Evolutionary conservation across 1,140 invertebrate genomes (phyloP).

Genomic region (Drosophila neocordata): DNA sequence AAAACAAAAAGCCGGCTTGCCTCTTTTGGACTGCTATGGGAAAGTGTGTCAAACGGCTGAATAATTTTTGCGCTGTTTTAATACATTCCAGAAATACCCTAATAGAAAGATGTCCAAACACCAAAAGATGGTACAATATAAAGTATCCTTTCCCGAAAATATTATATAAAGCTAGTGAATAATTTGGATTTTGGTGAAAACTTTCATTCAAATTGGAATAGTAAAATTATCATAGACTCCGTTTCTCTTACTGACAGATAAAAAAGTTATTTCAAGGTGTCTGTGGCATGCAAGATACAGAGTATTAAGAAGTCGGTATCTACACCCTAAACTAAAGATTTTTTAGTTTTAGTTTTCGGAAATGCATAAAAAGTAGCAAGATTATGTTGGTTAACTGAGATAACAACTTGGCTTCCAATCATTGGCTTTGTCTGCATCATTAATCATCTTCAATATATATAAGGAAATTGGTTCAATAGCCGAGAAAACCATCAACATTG

Average conservation of each 20-base stretch:
- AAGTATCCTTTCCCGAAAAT: too few relatives aligned
- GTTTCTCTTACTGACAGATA: too few relatives aligned
- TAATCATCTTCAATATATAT: slow-evolving; percentile 42
- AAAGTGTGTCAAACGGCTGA: slow-evolving; percentile 80
- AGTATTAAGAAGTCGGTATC: not conserved
- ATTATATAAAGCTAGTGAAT: too few relatives aligned
- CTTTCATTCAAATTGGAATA: too few relatives aligned
- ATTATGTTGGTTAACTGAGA: slow-evolving; percentile 59
- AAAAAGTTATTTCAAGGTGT: too few relatives aligned
- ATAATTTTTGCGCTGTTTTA: slow-evolving; percentile 65
- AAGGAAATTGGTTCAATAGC: slow-evolving; percentile 47
- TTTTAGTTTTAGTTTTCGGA: not conserved
- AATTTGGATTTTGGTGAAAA: too few relatives aligned
- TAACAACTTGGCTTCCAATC: slow-evolving; percentile 60
- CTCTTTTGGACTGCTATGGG: slow-evolving; percentile 27
- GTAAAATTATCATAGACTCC: too few relatives aligned
- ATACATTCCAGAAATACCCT: not conserved
- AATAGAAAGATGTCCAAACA: not conserved
- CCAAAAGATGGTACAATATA: too few relatives aligned
- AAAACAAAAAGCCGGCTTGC: slow-evolving; percentile 18
- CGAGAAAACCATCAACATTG: slow-evolving; percentile 15
- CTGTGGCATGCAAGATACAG: not conserved
- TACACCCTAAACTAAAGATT: not conserved
- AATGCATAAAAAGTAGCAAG: slow-evolving; percentile 17
- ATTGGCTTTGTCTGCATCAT: slow-evolving; percentile 36